Evolutionary conservation across 1,140 invertebrate genomes (phyloP), one percentile per base, ranked within the genome.

Genomic region (Zelostemma sp.): DNA sequence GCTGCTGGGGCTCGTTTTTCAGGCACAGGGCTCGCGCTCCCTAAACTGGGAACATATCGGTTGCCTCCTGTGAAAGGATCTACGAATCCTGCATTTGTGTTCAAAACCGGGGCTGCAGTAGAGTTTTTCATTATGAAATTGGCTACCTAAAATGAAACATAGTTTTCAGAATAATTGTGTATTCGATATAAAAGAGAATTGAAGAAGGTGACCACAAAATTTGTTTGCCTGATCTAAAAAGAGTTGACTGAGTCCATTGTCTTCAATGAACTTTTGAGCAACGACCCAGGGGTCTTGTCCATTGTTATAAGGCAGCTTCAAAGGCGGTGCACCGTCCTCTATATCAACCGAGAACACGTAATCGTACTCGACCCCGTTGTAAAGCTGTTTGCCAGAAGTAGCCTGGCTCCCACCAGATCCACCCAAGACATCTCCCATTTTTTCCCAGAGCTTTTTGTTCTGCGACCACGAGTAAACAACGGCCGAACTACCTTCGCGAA

Each of bases 291-390:
- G 95, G 75, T 96, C 95, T 51, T 97, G 90, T 33, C 90, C 95
- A 54, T 89, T 89, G 79, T 99, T 98, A 80, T 94, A 99, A 0
- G 96, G 96, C 47, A 99, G 84, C 83, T 98, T 98, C 1, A 98
- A 84, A 0, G 95, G 89, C 1, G 93, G 92, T 43, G 91, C 89
- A 1, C 93, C 94, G 79, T 97, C 96, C 78, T 97, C 93, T 56
- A 98, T 92, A 73, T 97, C 96, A 2, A 99, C 95, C 67, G 90
- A 92, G 81, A 99, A 99, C 14, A 98, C 96, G 86, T 91, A 98
- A 86, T 99, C 97, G 81, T 98, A 98, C 76, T 95, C 92, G 89
- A 92, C 90, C 69, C 96, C 96, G 77, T 97, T 91, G 79, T 91
- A 90, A 56, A 95, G 80, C 15, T 90, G 91, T 82, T 95, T 97